Evolutionary conservation across 2,888 invertebrate species (phyloP).

Genomic region (Macaria notata): DNA sequence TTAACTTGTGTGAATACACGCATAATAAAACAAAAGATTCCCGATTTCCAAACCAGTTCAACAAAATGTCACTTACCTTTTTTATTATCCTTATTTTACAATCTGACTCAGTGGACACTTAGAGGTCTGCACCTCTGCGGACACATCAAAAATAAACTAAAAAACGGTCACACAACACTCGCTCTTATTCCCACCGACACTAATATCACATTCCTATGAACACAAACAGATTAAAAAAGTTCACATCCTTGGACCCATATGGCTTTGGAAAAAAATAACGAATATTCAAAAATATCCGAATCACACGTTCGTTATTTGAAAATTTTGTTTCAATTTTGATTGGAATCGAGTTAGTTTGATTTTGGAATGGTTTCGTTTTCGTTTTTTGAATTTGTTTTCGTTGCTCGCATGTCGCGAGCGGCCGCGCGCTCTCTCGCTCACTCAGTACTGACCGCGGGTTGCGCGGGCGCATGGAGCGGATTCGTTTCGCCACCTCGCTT

Average conservation of each 20-base stretch:
- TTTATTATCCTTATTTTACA: conserved; percentile 39
- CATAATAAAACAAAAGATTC: no score
- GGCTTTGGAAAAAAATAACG: conserved; percentile 26
- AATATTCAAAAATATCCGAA: conserved; percentile 23
- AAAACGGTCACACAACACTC: conserved; percentile 60
- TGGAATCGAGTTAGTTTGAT: conserved; percentile 40
- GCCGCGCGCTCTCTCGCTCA: conserved; percentile 67
- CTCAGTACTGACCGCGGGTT: conserved; percentile 47
- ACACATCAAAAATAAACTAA: conserved; percentile 55
- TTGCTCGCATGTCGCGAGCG: conserved; percentile 62
- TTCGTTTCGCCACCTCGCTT: conserved; percentile 26
- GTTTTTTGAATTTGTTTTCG: conserved; percentile 64
- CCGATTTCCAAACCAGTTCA: no score
- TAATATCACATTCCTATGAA: conserved; percentile 65
- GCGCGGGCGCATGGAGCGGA: conserved; percentile 52
- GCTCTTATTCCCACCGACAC: conserved; percentile 63
- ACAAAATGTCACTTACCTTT: conserved; percentile 41
- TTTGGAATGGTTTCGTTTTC: conserved; percentile 57
- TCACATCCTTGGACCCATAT: conserved; percentile 68
- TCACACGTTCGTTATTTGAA: conserved; percentile 36
- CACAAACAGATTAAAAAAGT: conserved; percentile 45
- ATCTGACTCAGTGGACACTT: conserved; percentile 34
- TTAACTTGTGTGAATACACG: no score
- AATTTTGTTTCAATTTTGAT: conserved; percentile 11
- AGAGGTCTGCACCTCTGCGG: conserved; percentile 46